phyloP scores from a whole-genome alignment of 2,113 vertebrate species.

The human region DNA sequence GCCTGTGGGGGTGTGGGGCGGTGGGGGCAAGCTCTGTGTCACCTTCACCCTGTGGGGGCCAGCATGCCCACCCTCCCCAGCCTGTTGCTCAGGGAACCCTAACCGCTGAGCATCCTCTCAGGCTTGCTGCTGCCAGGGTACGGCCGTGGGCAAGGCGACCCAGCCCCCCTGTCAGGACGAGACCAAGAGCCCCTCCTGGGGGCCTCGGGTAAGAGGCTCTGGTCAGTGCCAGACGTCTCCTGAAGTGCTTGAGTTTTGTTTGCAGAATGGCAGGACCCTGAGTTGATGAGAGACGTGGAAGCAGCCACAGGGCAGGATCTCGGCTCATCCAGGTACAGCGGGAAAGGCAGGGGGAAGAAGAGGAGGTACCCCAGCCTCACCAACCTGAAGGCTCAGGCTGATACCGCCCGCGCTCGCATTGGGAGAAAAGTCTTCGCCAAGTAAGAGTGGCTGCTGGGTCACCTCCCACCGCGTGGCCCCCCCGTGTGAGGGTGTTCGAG shows the following conservation, averaged over 20 bases:
- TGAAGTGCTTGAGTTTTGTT: background rate
- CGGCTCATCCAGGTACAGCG: slow-evolving; percentile 86
- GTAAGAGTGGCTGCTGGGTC: slow-evolving; percentile 81
- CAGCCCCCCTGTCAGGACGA: fast-evolving
- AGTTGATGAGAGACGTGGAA: slow-evolving; percentile 95
- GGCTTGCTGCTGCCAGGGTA: background rate
- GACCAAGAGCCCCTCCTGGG: background rate
- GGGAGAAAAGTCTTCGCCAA: slow-evolving; percentile 95
- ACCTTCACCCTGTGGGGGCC: background rate
- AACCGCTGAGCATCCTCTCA: background rate
- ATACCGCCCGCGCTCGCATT: slow-evolving; percentile 91
- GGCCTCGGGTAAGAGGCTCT: fast-evolving
- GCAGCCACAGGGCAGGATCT: slow-evolving; percentile 91
- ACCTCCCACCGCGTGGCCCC: background rate
- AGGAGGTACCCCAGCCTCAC: slow-evolving; percentile 92
- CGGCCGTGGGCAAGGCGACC: background rate
- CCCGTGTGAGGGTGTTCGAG: background rate
- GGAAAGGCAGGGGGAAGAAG: slow-evolving; percentile 86
- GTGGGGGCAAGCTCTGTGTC: no score
- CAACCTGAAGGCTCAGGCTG: slow-evolving; percentile 89
- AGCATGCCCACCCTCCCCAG: no score
- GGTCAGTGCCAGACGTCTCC: background rate
- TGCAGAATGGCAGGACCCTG: slow-evolving; percentile 92
- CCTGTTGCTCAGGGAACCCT: background rate
- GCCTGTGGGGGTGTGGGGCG: background rate